phyloP scores from a whole-genome alignment of 2,888 invertebrate genomes.

The Trichogramma evanescens region DNA sequence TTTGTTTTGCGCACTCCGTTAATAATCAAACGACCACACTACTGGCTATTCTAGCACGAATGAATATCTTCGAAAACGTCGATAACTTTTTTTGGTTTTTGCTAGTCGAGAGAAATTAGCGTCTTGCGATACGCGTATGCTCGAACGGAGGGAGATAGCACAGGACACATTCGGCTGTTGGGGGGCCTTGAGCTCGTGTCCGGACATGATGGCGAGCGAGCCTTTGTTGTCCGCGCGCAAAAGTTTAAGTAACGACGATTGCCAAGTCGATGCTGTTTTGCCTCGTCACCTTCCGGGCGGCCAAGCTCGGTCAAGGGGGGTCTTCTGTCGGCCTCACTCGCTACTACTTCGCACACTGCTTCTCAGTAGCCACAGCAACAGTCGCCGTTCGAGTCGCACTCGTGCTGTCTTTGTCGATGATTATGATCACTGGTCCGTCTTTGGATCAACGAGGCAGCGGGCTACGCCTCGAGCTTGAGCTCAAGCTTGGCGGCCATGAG shows the following conservation, averaged over 20 bases:
- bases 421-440: not conserved
- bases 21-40: too few relatives aligned
- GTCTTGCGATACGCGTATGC: not conserved
- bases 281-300: slow-evolving; percentile 5
- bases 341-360: not conserved
- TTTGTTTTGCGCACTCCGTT: too few relatives aligned
- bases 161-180: too few relatives aligned
- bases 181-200: too few relatives aligned
- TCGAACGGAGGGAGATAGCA: not conserved
- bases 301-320: slow-evolving; percentile 3
- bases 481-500: slow-evolving; percentile 39
- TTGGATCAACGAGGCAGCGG: slow-evolving; percentile 12
- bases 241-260: too few relatives aligned
- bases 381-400: slow-evolving; percentile 11
- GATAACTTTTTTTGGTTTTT: not conserved
- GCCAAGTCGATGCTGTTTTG: not conserved
- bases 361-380: slow-evolving; percentile 6
- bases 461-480: slow-evolving; percentile 49
- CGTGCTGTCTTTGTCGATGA: slow-evolving; percentile 3
- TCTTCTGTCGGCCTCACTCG: not conserved
- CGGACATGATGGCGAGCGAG: too few relatives aligned
- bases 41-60: too few relatives aligned
- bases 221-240: too few relatives aligned
- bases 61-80: too few relatives aligned
- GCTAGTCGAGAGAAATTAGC: not conserved